Evolutionary conservation across 1,140 invertebrate genomes (phyloP).

Genomic region (Drosophila saltans): DNA sequence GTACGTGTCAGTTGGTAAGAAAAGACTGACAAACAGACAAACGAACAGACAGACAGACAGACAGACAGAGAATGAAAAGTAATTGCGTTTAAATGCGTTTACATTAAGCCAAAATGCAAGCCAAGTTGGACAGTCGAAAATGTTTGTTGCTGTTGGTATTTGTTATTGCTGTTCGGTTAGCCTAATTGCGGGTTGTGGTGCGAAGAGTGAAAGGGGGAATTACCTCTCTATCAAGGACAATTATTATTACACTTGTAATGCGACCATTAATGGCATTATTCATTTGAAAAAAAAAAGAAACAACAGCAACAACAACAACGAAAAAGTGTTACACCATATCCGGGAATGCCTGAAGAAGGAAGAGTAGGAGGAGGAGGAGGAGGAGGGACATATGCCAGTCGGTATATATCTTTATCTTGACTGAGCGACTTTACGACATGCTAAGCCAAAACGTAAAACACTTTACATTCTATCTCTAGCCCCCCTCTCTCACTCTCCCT

Average conservation of each 20-base stretch:
- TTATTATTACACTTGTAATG: conserved; percentile 81
- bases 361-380: too few relatives aligned
- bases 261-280: conserved; percentile 73
- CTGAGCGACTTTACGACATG: conserved; percentile 69
- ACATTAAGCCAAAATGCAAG: conserved; percentile 60
- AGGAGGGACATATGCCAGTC: not conserved
- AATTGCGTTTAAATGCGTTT: conserved; percentile 80
- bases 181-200: conserved; percentile 44
- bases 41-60: conserved; percentile 34
- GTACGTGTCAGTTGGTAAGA: conserved; percentile 70
- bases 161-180: conserved; percentile 13
- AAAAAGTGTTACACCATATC: conserved; percentile 17
- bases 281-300: conserved; percentile 26
- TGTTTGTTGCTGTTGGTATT: not conserved
- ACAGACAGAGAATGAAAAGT: conserved; percentile 64
- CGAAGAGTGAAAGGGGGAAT: conserved; percentile 15
- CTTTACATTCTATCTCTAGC: conserved; percentile 40
- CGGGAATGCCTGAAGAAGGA: not conserved
- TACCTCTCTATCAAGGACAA: conserved; percentile 71
- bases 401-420: conserved; percentile 51
- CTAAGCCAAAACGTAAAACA: conserved; percentile 69
- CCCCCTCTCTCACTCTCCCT: not conserved
- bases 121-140: conserved; percentile 40
- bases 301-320: conserved; percentile 11
- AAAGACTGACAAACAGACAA: conserved; percentile 15